A percentile compares a stretch with the other conserved stretches of the same genome.
phyloP scores from a whole-genome alignment of 2,113 vertebrate genomes.

The Anoplopoma fimbria region DNA sequence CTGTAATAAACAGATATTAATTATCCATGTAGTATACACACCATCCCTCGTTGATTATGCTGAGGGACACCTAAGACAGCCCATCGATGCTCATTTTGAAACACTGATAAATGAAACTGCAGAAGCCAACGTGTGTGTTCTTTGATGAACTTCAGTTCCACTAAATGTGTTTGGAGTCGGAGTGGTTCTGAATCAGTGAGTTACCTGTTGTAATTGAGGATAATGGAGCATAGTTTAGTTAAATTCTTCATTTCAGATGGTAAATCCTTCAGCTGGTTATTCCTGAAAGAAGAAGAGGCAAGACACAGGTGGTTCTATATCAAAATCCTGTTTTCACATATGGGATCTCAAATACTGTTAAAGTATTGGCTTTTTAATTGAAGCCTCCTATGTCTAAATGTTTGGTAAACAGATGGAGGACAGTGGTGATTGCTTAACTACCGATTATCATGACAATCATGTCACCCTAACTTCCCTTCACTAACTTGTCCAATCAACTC shows the following conservation, averaged over 20 bases:
- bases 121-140: background rate
- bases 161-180: background rate
- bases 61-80: background rate
- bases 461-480: too few relatives aligned
- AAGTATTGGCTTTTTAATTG: background rate
- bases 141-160: background rate
- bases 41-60: too few relatives aligned
- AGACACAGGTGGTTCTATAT: background rate
- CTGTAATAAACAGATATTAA: too few relatives aligned
- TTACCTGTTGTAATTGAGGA: constrained; percentile 93
- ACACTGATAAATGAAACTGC: background rate
- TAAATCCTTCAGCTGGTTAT: constrained; percentile 90
- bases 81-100: background rate
- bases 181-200: background rate
- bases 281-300: constrained; percentile 81
- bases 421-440: too few relatives aligned
- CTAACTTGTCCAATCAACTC: too few relatives aligned
- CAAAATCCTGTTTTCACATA: background rate
- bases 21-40: too few relatives aligned
- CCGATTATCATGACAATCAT: too few relatives aligned
- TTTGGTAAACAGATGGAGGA: background rate
- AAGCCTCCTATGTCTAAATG: background rate
- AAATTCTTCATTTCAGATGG: constrained; percentile 90
- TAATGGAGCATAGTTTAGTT: constrained; percentile 85
- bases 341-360: background rate